Conservation (phyloP, 2,888 invertebrate genomes). For the Drosophila longiperda region DNA sequence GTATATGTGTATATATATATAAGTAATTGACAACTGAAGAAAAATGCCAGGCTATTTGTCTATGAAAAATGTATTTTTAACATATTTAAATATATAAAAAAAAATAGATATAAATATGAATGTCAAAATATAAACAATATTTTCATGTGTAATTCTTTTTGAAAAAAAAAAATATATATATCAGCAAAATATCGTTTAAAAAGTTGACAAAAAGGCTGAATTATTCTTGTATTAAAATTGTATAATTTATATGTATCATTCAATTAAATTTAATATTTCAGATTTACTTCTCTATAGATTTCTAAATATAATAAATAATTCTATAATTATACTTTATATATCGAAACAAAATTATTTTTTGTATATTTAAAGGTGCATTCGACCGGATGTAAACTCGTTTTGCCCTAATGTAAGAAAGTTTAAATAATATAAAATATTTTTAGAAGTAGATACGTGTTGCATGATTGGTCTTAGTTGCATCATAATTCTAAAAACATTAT, state of each 20-base stretch:
- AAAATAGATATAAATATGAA: not conserved
- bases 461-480: constrained; percentile 3
- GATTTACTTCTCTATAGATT: not conserved
- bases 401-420: constrained; percentile 34
- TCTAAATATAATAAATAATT: not conserved
- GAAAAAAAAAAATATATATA: not conserved
- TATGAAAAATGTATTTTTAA: not conserved
- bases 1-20: too few species aligned
- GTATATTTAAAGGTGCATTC: constrained; percentile 8
- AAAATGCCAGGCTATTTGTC: not conserved
- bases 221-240: too few species aligned
- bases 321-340: constrained; percentile 2
- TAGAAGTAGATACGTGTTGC: constrained; percentile 16
- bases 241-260: not conserved
- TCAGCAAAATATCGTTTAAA: not conserved
- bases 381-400: constrained; percentile 29
- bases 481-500: not conserved
- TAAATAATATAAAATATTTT: constrained; percentile 1
- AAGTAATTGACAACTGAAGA: not conserved
- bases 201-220: not conserved
- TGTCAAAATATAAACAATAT: not conserved
- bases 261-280: constrained; percentile 15
- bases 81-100: not conserved
- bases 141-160: not conserved
- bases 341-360: constrained; percentile 28